Evolutionary conservation across 2,888 invertebrate species (phyloP).

Genomic region (Campoplex capitator): DNA sequence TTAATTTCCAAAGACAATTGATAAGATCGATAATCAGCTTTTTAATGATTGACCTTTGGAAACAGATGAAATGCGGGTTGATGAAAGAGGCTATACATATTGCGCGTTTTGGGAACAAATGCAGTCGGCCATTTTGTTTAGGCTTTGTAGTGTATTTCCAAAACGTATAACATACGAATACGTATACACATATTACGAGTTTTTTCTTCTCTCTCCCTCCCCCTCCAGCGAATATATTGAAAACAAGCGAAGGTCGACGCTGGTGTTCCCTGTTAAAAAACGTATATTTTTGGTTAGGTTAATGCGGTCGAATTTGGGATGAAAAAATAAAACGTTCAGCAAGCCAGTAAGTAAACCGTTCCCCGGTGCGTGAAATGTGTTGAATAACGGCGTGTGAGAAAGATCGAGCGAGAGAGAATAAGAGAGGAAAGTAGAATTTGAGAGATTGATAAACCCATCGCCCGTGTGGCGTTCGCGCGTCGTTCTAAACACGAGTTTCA

Average conservation of each 20-base stretch:
- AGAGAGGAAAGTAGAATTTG: background rate
- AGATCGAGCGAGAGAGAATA: background rate
- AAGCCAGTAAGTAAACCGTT: slow-evolving; percentile 53
- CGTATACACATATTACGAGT: slow-evolving; percentile 29
- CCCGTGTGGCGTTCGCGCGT: slow-evolving; percentile 53
- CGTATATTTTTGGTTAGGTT: slow-evolving; percentile 83
- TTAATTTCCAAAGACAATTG: background rate
- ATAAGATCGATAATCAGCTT: background rate
- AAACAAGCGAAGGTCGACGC: slow-evolving; percentile 84
- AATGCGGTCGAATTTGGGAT: slow-evolving; percentile 67
- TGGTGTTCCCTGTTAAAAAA: slow-evolving; percentile 75
- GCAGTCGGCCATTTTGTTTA: slow-evolving; percentile 80
- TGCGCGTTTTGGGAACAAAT: slow-evolving; percentile 30
- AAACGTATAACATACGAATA: slow-evolving; percentile 74
- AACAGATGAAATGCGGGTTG: background rate
- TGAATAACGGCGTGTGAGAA: slow-evolving; percentile 13
- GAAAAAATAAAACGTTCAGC: slow-evolving; percentile 48
- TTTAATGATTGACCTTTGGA: background rate
- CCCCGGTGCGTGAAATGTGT: slow-evolving; percentile 65
- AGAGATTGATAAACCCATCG: slow-evolving; percentile 15
- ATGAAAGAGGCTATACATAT: slow-evolving; percentile 3
- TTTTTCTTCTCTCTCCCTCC: slow-evolving; percentile 25
- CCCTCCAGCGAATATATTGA: slow-evolving; percentile 74
- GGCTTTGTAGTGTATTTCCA: slow-evolving; percentile 76
- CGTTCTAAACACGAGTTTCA: slow-evolving; percentile 52